Evolutionary conservation across 2,888 invertebrate genomes (phyloP).

Genomic region (Temnothorax rugatulus): DNA sequence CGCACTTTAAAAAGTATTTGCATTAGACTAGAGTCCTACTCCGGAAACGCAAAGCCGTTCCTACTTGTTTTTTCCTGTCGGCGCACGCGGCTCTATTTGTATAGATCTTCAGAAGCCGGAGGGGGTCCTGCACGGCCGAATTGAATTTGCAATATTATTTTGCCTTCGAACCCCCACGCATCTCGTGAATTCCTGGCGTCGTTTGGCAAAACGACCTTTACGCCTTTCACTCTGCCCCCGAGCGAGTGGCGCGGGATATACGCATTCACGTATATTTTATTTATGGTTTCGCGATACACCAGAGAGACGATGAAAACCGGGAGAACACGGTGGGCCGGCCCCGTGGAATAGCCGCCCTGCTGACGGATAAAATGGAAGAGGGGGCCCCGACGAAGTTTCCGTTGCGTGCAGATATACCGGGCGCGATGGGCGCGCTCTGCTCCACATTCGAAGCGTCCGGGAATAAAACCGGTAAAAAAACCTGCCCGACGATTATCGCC

Average conservation of each 20-base stretch:
- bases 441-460: slow-evolving; percentile 52
- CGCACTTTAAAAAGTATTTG: slow-evolving; percentile 79
- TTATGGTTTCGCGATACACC: slow-evolving; percentile 60
- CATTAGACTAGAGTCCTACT: slow-evolving; percentile 78
- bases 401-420: slow-evolving; percentile 59
- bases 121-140: slow-evolving; percentile 58
- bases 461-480: slow-evolving; percentile 62
- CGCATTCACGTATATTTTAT: slow-evolving; percentile 65
- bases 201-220: slow-evolving; percentile 53
- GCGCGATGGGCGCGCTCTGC: slow-evolving; percentile 42
- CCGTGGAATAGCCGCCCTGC: slow-evolving; percentile 48
- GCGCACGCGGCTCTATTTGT: slow-evolving; percentile 77
- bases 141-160: slow-evolving; percentile 76
- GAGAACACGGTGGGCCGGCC: slow-evolving; percentile 34
- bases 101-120: slow-evolving; percentile 75
- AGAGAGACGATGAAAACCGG: slow-evolving; percentile 57
- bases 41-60: slow-evolving; percentile 61
- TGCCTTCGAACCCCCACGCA: slow-evolving; percentile 54
- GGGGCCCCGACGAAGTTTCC: slow-evolving; percentile 74
- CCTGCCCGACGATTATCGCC: slow-evolving; percentile 56
- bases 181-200: slow-evolving; percentile 66
- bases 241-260: slow-evolving; percentile 17
- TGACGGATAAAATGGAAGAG: slow-evolving; percentile 39
- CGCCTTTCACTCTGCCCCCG: slow-evolving; percentile 7
- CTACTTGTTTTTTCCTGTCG: slow-evolving; percentile 73